Evolutionary conservation across 2,888 invertebrate genomes (phyloP), one percentile per base, ranked within the genome.

Genomic region (Dugesia japonica): DNA sequence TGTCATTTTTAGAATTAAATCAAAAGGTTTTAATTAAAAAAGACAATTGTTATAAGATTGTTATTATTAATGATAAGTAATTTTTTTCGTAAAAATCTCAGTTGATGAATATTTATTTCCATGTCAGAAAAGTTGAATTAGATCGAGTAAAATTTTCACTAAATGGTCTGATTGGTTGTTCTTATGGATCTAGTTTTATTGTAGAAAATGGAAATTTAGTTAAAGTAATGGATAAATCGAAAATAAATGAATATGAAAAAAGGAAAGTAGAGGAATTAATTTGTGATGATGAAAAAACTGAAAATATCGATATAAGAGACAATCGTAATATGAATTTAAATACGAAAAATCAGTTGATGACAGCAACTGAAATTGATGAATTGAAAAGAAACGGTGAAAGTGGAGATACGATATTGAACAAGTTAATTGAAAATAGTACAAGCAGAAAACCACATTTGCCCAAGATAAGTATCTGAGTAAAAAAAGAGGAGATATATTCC

Each of bases 401-500:
- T 79, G 91, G 92, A 56, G 81, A 84, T 80, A 82, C 83, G 80
- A 78, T 76, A 28, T 89, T 95, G 1, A 90, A 89, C 79, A 90
- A 90, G 76, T 87, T 97, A 17, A 90, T 95, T 74, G 90, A 90
- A 79, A 94, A 94, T 83, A 95, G 94, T 20, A 90, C 89, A 80
- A 92, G 94, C 0, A 88, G 77, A 94, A 94, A 87, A 95, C 94
- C 0, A 92, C 91, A 81, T 95, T 89, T 84, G 84, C 87, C 0
- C 86, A 95, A 84, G 91, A 92, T 80, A 95, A 95, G 84, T 97
- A 95, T 84, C 87, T 95, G 71, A 90, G 84, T 77, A 95, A 95
- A 83, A 98, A 98, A 91, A 92, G 81, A 90, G 90, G 81, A 95
- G 95, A 85, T 95, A 94, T 85, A 90, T 89, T 82, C 91, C 91